Percentiles rank a stretch among this genome's conserved stretches.
Conservation (phyloP, 1,140 invertebrate genomes). For the Drosophila albomicans region DNA sequence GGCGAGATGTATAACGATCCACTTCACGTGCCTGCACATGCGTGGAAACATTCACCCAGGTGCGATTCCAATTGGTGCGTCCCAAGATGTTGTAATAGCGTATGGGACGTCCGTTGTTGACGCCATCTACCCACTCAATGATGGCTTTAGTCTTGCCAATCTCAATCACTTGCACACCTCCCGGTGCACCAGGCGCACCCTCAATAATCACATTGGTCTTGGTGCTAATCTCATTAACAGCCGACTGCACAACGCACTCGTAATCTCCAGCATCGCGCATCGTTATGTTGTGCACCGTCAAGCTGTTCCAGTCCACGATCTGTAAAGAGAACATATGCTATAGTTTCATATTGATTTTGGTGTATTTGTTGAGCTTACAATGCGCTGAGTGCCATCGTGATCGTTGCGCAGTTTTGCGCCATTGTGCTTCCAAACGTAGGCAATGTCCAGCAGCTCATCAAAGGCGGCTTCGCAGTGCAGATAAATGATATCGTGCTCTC, state of each 20-base stretch:
- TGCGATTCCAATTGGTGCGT: constrained; percentile 93
- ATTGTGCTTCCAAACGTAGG: constrained; percentile 96
- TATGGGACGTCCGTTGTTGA: constrained; percentile 92
- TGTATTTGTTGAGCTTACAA: constrained; percentile 76
- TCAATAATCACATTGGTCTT: constrained; percentile 90
- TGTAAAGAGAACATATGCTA: constrained; percentile 45
- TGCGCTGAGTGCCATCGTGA: constrained; percentile 85
- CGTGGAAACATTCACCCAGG: constrained; percentile 91
- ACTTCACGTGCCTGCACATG: constrained; percentile 87
- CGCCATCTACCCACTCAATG: constrained; percentile 95
- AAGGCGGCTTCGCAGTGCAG: constrained; percentile 92
- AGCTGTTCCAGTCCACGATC: constrained; percentile 89
- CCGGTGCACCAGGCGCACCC: constrained; percentile 94
- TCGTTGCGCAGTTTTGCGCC: constrained; percentile 91
- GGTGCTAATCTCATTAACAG: constrained; percentile 92
- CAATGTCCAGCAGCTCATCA: constrained; percentile 93
- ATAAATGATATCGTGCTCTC: constrained; percentile 90
- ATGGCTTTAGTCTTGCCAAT: constrained; percentile 91
- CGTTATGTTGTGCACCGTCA: constrained; percentile 93
- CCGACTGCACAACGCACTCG: constrained; percentile 94
- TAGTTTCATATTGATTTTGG: not conserved
- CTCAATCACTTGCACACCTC: constrained; percentile 91
- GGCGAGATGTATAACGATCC: constrained; percentile 90
- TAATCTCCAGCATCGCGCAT: constrained; percentile 95
- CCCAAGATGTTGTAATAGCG: constrained; percentile 92